phyloP scores from a whole-genome alignment of 2,888 invertebrate genomes.

The Synergus gifuensis region DNA sequence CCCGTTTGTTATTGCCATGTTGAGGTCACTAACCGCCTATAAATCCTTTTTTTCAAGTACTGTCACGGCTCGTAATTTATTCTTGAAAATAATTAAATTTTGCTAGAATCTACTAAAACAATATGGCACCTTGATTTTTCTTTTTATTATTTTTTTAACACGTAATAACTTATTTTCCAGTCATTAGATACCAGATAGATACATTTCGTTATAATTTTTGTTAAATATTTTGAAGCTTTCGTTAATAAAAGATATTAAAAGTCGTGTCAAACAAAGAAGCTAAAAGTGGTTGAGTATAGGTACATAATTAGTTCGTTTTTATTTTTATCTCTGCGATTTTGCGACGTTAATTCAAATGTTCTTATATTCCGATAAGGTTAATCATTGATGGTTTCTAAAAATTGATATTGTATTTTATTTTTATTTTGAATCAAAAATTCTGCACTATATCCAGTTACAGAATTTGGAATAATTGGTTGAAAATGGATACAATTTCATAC shows the following conservation, averaged over 20 bases:
- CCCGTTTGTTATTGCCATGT: constrained; percentile 51
- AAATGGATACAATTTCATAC: too few relatives aligned
- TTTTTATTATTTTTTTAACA: neutral
- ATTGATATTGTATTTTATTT: neutral
- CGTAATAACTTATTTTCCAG: too few relatives aligned
- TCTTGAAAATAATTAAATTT: neutral
- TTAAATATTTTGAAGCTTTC: neutral
- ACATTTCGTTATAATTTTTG: neutral
- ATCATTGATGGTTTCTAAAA: neutral
- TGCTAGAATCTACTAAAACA: neutral
- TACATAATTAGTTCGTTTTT: neutral
- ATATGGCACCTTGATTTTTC: neutral
- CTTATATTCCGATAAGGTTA: neutral
- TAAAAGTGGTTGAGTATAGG: neutral
- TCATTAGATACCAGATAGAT: too few relatives aligned
- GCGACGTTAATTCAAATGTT: neutral
- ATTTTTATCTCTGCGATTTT: neutral
- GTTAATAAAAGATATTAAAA: neutral
- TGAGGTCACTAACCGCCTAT: constrained; percentile 66
- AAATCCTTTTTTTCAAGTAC: constrained; percentile 47
- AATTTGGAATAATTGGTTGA: neutral
- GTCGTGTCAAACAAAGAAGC: neutral
- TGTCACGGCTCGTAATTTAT: constrained; percentile 26
- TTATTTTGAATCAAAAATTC: neutral
- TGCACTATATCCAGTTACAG: neutral